Evolutionary conservation across 2,888 invertebrate species (phyloP), one percentile per base, ranked within the genome.

Genomic region (Stenotaenia linearis): DNA sequence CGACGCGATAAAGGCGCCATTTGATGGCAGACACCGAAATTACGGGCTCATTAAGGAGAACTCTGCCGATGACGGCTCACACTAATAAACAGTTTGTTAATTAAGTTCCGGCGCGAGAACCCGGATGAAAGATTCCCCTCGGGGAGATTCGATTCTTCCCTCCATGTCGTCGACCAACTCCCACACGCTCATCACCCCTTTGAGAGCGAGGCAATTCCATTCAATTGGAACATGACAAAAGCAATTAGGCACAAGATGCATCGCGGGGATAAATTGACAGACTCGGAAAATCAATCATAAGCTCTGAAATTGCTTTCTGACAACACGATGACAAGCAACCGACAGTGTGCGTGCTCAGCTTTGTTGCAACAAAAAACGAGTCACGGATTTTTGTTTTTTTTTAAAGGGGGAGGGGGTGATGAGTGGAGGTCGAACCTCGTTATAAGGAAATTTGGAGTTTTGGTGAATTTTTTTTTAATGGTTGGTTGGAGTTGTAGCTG

Each of bases 81-180:
- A 56, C 56, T 56, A 56, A 56, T 56, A 56, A 56, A 56, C 56
- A 56, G 56, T 56, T 56, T 56, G 56, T 56, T 56, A 56, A 56
- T 56, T 56, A 56, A 50, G 50, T 50, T 15, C 18, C 12, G 50
- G 12, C 50, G 50, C 5, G 50, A 18, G 50, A 50, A 56, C 56
- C 56, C 56, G 56, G 56, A 56, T 56, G 56, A 56, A 56, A 56
- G 56, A 56, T 56, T 56, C 56, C 56, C 56, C 56, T 56, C 15
- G 37, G 56, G 56, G 56, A 18, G 56, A 56, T 18, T 56, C 56
- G 18, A 56, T 56, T 56, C 56, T 15, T 56, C 56, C n/a, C 56
- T 56, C 5, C 37, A 12, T 37, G 37, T 37, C 37, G 56, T 56
- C 18, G n/a, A 15, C n/a, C 21, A 56, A 56, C 56, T 21, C 56